Evolutionary conservation across 2,888 invertebrate species (phyloP), one percentile per base, ranked within the genome.

Genomic region (Drosophila meridionalis): DNA sequence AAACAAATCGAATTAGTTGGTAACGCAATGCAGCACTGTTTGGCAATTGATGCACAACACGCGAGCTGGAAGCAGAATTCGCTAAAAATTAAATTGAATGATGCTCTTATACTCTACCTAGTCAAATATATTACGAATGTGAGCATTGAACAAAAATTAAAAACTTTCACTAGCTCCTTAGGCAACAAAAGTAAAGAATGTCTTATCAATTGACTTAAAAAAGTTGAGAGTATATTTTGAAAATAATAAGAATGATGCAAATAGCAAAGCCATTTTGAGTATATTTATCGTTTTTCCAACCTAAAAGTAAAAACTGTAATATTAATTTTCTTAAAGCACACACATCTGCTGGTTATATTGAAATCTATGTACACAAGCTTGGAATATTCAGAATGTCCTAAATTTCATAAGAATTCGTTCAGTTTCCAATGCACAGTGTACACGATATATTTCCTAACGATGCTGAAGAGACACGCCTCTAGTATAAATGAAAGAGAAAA

Each of bases 391-490:
- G 1, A 42, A 20, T 30, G 11, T 11, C 2, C 9, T 26, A n/a
- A 50, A 4, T 36, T 58, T 0, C 7, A 30, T 40, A 8, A 11
- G 4, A 32, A 67, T 14, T 56, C 59, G 62, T 55, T 28, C 32
- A 66, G 61, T 55, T 28, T 48, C 45, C 52, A 38, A 26, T 3
- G 32, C 8, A 40, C 36, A 47, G 64, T 70, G 67, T 48, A 6
- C 2, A 59, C 90, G 91, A 90, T 90, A 91, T 91, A 90, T 91
- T 91, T 87, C 77, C 75, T 83, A 87, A 86, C 90, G 87, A 83
- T 87, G 89, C 91, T 89, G 76, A 81, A 58, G 76, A 69, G 76
- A 43, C 78, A 91, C 92, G 90, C 91, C 91, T 75, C 76, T 75
- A 60, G 32, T 40, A 48, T 59, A 55, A 34, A 47, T 43, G 28